Base-by-base conservation (phyloP, 2,797 vertebrate genomes). In the Champsocephalus gunnari region DNA sequence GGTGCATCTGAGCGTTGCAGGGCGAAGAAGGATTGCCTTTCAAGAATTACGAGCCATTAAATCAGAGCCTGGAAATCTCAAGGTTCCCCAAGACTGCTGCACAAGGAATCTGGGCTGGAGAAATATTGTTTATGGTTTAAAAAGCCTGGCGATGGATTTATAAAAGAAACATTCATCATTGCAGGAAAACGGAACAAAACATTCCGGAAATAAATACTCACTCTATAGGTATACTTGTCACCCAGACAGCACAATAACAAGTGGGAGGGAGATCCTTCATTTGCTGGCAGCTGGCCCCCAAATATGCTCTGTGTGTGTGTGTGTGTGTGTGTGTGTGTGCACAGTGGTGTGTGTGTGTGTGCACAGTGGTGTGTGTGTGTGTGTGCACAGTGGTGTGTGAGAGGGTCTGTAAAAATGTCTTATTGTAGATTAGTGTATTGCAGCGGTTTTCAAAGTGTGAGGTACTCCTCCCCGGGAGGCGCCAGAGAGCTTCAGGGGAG, bases 161-260 rank as follows among this genome's bases (percentile, higher is more conserved):
- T 96, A 96, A 96, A 95, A 96, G 95, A 96, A 96, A 96, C 95
- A 96, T 96, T 95, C 95, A 96, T 96, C 95, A 96, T 95, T 91
- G 96, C 97, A 96, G 96, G 96, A 98, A 99, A 98, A 98, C 97
- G 96, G 97, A 98, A 96, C 97, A 97, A 97, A 97, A 97, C 95
- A 95, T 97, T 96, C 95, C 93, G 95, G 97, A 98, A 95, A 96
- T 96, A 96, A 96, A 96, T 96, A 96, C 95, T 95, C 92, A 94
- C 92, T 94, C 93, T 95, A 96, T 96, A 96, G 95, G 95, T 96
- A 96, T 94, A 96, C 95, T 95, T 96, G 95, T 96, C 95, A 96
- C 93, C 91, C 91, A 88, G 95, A 95, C 95, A 95, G 95, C 94
- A 94, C 94, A 94, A 95, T 96, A 96, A 96, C 97, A 98, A 98